A percentile compares a stretch with the other conserved stretches of the same genome.
phyloP scores from a whole-genome alignment of 1,140 invertebrate genomes.

The Gonatopus flavifemur region DNA sequence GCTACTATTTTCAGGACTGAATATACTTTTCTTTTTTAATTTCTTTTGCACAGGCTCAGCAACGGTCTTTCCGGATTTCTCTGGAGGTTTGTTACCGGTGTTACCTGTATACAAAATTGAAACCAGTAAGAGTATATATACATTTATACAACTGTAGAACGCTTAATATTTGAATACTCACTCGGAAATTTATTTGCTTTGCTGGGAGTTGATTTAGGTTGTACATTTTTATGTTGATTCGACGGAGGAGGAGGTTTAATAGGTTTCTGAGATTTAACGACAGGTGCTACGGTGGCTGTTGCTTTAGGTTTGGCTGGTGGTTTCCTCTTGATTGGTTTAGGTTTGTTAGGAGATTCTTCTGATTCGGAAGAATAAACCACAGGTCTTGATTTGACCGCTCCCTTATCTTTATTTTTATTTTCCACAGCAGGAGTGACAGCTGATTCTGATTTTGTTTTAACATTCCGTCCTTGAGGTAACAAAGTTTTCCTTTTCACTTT shows the following conservation, averaged over 20 bases:
- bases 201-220: constrained; percentile 34
- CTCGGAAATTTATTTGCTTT: constrained; percentile 45
- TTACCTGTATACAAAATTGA: constrained; percentile 23
- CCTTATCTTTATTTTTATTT: constrained; percentile 47
- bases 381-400: constrained; percentile 35
- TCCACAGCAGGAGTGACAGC: constrained; percentile 28
- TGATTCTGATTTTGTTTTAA: constrained; percentile 51
- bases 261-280: constrained; percentile 50
- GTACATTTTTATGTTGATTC: constrained; percentile 45
- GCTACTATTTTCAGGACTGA: constrained; percentile 79
- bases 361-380: constrained; percentile 59
- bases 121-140: neutral
- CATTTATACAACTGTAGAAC: neutral
- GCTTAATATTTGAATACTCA: constrained; percentile 18
- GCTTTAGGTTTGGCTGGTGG: constrained; percentile 61
- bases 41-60: constrained; percentile 58
- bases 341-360: constrained; percentile 55
- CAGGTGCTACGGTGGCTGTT: constrained; percentile 56
- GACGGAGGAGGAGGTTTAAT: constrained; percentile 38
- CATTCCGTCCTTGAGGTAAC: constrained; percentile 46
- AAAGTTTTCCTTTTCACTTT: constrained; percentile 58
- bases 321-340: constrained; percentile 54
- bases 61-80: constrained; percentile 47
- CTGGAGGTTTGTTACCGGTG: constrained; percentile 32
- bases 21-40: constrained; percentile 78